Evolutionary conservation across 2,888 invertebrate species (phyloP), one percentile per base, ranked within the genome.

Genomic region (Cyclophora albipunctata): DNA sequence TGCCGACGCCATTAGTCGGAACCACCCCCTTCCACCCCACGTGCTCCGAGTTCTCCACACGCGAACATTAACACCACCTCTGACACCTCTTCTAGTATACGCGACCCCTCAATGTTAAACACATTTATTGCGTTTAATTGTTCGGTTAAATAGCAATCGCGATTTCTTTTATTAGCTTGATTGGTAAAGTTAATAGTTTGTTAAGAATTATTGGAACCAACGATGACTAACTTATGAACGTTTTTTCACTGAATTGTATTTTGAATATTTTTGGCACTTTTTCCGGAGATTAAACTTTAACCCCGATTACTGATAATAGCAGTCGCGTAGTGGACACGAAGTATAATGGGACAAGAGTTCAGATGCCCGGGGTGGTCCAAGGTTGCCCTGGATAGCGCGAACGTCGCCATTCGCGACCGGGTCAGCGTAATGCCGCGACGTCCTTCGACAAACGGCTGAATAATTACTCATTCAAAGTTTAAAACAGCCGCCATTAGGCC

Each of bases 381-480:
- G 61, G 74, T 75, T 86, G 87, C 86, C 87, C 87, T 81, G 86
- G 85, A 88, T 86, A 78, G 86, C 87, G 64, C 87, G 75, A 81
- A 82, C 82, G 73, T 86, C 85, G 75, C 84, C 72, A 78, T 72
- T 72, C 81, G 77, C 78, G 85, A 83, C 87, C 85, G 81, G 85
- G 87, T 86, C 84, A 84, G 67, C 73, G 65, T 72, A 75, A 73
- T 75, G 69, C 75, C 69, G 70, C 60, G 60, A 55, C 71, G 78
- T 70, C 82, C 82, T 84, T 85, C 78, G 54, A 59, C 70, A 67
- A 66, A 56, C 52, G 52, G 57, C 55, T 50, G n/a, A 61, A 57
- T 55, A 61, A 59, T 59, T 56, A 60, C 55, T 53, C 61, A 56
- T 59, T 59, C 57, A 54, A 61, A 61, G 51, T 61, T 61, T 53